Evolutionary conservation across 2,888 invertebrate genomes (phyloP).

Genomic region (Furcula furcula): DNA sequence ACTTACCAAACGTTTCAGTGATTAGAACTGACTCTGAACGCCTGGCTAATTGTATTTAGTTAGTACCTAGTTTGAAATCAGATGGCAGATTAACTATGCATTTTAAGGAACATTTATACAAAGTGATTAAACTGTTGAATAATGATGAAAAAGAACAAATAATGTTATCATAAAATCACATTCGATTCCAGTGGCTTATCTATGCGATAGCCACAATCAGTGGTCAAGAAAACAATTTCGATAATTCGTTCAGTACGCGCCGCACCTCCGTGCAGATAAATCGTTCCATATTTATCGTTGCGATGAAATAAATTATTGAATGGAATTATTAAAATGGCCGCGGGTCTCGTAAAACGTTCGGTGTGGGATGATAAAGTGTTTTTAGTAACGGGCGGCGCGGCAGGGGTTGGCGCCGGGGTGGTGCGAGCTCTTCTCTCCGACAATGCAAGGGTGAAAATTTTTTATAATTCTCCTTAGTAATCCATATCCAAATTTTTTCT

Average conservation of each 20-base stretch:
- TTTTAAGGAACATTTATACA: not conserved
- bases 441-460: constrained; percentile 53
- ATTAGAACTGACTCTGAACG: too few species aligned
- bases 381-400: constrained; percentile 68
- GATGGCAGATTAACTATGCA: too few species aligned
- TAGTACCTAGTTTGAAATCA: too few species aligned
- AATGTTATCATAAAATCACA: not conserved
- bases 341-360: constrained; percentile 26
- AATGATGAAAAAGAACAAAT: not conserved
- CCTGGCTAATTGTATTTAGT: too few species aligned
- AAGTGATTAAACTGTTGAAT: not conserved
- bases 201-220: constrained; percentile 27
- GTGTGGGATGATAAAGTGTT: constrained; percentile 58
- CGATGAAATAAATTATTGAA: constrained; percentile 8
- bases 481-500: too few species aligned
- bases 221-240: constrained; percentile 28
- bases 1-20: too few species aligned
- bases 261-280: not conserved
- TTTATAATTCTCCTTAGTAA: too few species aligned
- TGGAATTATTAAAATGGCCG: constrained; percentile 25
- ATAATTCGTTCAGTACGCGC: constrained; percentile 22
- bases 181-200: constrained; percentile 25
- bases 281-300: not conserved
- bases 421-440: constrained; percentile 50
- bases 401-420: constrained; percentile 62